These are phyloP conservation scores for Takifugu bimaculatus DNA, from an alignment of 2,113 vertebrate genomes.

Conservation along the genomic window DNA sequence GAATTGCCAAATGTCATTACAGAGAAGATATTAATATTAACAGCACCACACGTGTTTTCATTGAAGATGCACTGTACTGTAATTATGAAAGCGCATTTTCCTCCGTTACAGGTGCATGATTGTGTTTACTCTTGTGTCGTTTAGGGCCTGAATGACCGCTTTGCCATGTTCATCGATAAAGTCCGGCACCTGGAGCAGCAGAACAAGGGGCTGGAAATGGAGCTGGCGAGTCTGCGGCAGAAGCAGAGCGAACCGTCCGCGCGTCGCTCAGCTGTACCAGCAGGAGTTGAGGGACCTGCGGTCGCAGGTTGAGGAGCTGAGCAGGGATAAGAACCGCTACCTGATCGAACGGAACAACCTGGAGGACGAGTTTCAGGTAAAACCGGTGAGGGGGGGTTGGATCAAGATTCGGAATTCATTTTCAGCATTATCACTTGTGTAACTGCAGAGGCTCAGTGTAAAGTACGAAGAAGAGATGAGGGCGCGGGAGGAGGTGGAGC, in stretches of 20 bases:
- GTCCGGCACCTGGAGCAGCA: conserved; percentile 84
- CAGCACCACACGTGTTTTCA: not conserved
- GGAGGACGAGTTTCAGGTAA: conserved; percentile 77
- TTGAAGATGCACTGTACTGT: not conserved
- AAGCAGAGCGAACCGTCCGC: conserved; percentile 77
- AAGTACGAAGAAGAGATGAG: conserved; percentile 72
- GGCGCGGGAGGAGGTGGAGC: conserved; percentile 74
- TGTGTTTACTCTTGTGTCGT: not conserved
- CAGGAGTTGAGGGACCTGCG: conserved; percentile 80
- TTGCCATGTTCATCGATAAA: conserved; percentile 85
- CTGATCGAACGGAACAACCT: conserved; percentile 79
- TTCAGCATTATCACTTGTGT: conserved; percentile 11
- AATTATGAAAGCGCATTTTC: not conserved
- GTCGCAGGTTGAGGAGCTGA: conserved; percentile 76
- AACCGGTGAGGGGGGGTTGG: not conserved
- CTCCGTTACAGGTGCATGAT: not conserved
- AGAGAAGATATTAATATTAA: too few relatives aligned
- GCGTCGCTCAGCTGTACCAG: conserved; percentile 77
- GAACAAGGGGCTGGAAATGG: conserved; percentile 78
- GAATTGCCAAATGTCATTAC: too few relatives aligned
- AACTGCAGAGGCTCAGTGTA: conserved; percentile 64
- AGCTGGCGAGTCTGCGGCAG: conserved; percentile 78
- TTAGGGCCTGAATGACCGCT: conserved; percentile 82
- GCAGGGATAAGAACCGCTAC: conserved; percentile 74
- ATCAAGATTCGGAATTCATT: not conserved